These are phyloP conservation scores for Lycodopsis pacificus DNA, from an alignment of 2,797 vertebrate genomes.

Conservation along the genomic window DNA sequence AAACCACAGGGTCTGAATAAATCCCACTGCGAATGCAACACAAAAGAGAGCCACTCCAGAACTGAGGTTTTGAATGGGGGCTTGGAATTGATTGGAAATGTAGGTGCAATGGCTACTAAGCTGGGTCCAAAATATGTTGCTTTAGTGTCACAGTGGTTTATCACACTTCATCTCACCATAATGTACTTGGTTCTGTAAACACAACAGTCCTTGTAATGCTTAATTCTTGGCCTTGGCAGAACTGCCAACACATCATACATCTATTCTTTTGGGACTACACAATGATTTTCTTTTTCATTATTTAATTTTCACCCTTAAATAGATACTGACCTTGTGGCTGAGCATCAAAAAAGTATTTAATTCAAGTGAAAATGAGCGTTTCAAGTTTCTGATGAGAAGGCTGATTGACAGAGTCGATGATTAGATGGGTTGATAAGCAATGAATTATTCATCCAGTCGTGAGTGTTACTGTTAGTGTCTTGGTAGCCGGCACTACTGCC, in stretches of 20 bases:
- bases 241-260: constrained; percentile 53
- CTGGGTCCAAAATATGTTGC: constrained; percentile 1
- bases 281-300: constrained; percentile 31
- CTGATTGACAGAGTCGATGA: constrained; percentile 48
- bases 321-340: constrained; percentile 54
- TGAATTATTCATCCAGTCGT: constrained; percentile 27
- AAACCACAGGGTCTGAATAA: background rate
- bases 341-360: constrained; percentile 44
- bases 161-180: constrained; percentile 26
- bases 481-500: constrained; percentile 16
- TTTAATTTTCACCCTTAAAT: constrained; percentile 64
- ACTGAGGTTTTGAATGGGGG: background rate
- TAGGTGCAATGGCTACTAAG: background rate
- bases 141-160: constrained; percentile 19
- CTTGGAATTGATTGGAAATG: background rate
- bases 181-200: constrained; percentile 43
- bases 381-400: constrained; percentile 9
- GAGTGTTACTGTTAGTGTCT: constrained; percentile 2
- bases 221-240: constrained; percentile 57
- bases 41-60: background rate
- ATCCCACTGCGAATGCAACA: background rate
- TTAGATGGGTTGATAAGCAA: constrained; percentile 32
- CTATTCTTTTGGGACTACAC: constrained; percentile 49
- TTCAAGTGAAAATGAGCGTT: background rate
- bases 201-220: constrained; percentile 48